Conservation (phyloP, 2,888 invertebrate genomes). For the Dinocampus coccinellae region DNA sequence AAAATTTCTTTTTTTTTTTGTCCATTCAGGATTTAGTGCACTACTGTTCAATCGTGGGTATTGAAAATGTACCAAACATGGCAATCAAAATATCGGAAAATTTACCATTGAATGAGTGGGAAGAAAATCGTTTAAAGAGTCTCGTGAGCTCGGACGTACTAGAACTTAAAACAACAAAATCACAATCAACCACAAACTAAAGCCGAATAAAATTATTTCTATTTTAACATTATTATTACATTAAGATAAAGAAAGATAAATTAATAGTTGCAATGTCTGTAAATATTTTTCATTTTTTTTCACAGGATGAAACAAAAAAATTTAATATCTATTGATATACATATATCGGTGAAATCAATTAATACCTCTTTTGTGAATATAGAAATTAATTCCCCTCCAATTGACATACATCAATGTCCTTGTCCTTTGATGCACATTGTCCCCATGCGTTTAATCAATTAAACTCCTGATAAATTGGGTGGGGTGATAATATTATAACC, state of each 20-base stretch:
- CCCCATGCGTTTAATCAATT: conserved; percentile 62
- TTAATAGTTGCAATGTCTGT: no score
- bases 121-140: conserved; percentile 70
- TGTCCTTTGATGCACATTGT: conserved; percentile 60
- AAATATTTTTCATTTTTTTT: no score
- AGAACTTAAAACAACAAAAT: conserved; percentile 2
- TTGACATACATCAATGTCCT: conserved; percentile 62
- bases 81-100: conserved; percentile 65
- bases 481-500: conserved; percentile 52
- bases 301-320: no score
- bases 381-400: background rate
- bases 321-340: background rate
- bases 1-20: conserved; percentile 10
- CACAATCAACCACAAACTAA: background rate
- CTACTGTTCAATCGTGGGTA: conserved; percentile 74
- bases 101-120: conserved; percentile 70
- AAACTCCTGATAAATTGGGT: conserved; percentile 53
- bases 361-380: background rate
- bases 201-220: no score
- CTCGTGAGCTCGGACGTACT: conserved; percentile 69
- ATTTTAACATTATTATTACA: no score
- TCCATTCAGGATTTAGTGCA: conserved; percentile 70
- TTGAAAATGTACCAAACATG: conserved; percentile 69
- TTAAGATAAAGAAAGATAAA: no score
- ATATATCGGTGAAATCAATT: background rate